Conservation (phyloP, 2,888 invertebrate genomes). For the Latrodectus hesperus region DNA sequence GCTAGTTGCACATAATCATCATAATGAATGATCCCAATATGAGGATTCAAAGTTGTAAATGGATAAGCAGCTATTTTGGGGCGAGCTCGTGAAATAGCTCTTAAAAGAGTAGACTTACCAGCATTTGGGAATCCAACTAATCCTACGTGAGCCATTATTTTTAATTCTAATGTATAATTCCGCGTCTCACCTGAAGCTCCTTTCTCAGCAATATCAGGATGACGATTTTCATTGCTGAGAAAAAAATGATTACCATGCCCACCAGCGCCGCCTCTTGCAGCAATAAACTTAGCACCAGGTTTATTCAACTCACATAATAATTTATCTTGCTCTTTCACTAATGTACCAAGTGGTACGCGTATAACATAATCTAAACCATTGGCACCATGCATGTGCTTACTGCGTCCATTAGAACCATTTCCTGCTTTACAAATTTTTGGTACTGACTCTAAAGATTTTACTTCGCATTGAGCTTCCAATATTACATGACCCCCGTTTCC, state of each 20-base stretch:
- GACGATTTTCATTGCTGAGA: slow-evolving; percentile 83
- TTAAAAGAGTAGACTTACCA: slow-evolving; percentile 91
- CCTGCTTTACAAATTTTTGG: slow-evolving; percentile 80
- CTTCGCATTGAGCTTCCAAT: slow-evolving; percentile 79
- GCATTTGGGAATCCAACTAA: slow-evolving; percentile 93
- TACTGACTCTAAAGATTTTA: slow-evolving; percentile 84
- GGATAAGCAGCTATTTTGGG: slow-evolving; percentile 94
- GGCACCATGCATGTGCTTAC: slow-evolving; percentile 87
- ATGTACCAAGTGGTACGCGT: slow-evolving; percentile 87
- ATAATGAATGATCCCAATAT: slow-evolving; percentile 90
- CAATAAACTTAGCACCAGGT: slow-evolving; percentile 87
- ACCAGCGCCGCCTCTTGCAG: slow-evolving; percentile 95
- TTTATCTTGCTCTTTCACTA: slow-evolving; percentile 78
- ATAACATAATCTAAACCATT: slow-evolving; percentile 83
- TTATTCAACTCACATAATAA: slow-evolving; percentile 82
- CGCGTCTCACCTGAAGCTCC: slow-evolving; percentile 89
- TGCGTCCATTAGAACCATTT: slow-evolving; percentile 83
- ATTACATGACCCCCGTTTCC: slow-evolving; percentile 96
- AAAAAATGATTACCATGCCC: slow-evolving; percentile 97
- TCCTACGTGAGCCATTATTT: slow-evolving; percentile 96
- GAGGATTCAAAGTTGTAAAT: slow-evolving; percentile 91
- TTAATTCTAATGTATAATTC: slow-evolving; percentile 86
- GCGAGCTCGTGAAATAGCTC: slow-evolving; percentile 88
- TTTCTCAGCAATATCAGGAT: slow-evolving; percentile 89
- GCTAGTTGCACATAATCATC: slow-evolving; percentile 91